Conservation (phyloP, 2,113 vertebrate species). For the Micronycteris hirsuta region DNA sequence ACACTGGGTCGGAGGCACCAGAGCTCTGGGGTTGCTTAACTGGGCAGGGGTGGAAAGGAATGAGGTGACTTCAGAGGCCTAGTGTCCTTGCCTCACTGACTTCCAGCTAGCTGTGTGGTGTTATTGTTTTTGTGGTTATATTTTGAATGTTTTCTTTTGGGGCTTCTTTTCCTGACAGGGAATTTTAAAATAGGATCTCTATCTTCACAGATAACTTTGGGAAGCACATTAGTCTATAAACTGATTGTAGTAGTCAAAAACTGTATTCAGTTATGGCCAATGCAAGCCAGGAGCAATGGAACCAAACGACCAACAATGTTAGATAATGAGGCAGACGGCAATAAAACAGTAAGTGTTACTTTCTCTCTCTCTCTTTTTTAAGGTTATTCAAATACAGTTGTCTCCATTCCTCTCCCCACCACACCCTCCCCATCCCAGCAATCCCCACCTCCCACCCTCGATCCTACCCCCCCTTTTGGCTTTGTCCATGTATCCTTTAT, state of each 20-base stretch:
- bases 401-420: too few species aligned
- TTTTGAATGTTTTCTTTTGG: not conserved
- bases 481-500: too few species aligned
- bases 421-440: too few species aligned
- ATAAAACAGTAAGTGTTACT: slow-evolving; percentile 88
- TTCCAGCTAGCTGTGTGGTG: not conserved
- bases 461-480: too few species aligned
- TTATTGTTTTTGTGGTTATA: not conserved
- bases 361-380: too few species aligned
- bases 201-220: not conserved
- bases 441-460: too few species aligned
- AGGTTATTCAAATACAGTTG: too few species aligned
- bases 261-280: slow-evolving; percentile 95
- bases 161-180: not conserved
- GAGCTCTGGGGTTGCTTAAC: not conserved
- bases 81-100: not conserved
- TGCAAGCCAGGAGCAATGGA: slow-evolving; percentile 98
- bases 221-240: not conserved
- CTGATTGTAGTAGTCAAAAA: not conserved
- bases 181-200: not conserved
- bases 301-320: slow-evolving; percentile 98
- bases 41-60: not conserved
- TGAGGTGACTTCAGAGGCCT: not conserved
- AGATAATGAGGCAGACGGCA: slow-evolving; percentile 98
- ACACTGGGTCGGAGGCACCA: not conserved